Conservation (phyloP, 1,140 invertebrate species). For the Yoshiicerus persimilis region DNA sequence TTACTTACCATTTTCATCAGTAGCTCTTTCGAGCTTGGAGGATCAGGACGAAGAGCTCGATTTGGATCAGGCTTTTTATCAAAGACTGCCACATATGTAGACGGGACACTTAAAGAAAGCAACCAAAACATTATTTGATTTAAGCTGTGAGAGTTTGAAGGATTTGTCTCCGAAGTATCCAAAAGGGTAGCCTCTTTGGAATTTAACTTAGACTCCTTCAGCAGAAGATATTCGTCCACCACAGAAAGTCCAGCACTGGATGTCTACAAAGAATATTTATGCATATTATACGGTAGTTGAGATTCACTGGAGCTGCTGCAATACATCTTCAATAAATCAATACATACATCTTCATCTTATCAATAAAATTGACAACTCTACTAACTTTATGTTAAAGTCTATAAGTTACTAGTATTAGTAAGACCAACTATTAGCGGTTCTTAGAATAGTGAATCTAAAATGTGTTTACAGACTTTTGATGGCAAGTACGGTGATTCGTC, state of each 20-base stretch:
- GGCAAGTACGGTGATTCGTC: no score
- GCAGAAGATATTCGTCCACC: neutral
- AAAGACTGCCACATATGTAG: slow-evolving; percentile 52
- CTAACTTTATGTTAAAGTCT: no score
- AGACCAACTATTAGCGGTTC: no score
- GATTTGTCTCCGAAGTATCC: neutral
- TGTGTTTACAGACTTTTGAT: no score
- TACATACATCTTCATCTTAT: no score
- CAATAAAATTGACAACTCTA: no score
- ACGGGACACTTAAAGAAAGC: slow-evolving; percentile 70
- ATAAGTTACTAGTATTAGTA: no score
- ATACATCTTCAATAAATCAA: neutral
- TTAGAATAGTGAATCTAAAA: no score
- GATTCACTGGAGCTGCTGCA: no score
- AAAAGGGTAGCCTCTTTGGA: neutral
- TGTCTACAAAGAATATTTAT: no score
- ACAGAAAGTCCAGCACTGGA: neutral
- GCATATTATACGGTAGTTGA: no score
- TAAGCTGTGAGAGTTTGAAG: neutral
- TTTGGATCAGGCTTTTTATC: slow-evolving; percentile 65
- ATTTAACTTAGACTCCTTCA: neutral
- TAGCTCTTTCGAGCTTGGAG: slow-evolving; percentile 26
- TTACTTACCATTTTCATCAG: slow-evolving; percentile 54
- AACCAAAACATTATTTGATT: slow-evolving; percentile 64
- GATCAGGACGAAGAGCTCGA: slow-evolving; percentile 53